A percentile compares a stretch with the other conserved stretches of the same genome.
Conservation (phyloP, 2,797 vertebrate genomes). For the Cyprinella venusta region DNA sequence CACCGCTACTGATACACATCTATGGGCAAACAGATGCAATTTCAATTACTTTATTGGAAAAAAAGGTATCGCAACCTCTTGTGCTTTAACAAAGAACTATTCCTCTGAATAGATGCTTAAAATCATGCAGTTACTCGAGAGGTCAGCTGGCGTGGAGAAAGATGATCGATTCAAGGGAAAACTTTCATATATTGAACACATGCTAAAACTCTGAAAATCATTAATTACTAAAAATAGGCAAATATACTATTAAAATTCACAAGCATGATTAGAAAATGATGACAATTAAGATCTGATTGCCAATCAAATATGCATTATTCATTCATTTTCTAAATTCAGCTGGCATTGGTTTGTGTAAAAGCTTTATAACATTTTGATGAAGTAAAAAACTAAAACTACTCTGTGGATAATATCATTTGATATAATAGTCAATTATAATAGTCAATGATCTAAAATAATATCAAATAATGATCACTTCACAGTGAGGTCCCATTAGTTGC, state of each 20-base stretch:
- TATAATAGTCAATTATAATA: background rate
- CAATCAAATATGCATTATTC: no score
- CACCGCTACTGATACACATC: slow-evolving; percentile 5
- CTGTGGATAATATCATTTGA: background rate
- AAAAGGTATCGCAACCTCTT: background rate
- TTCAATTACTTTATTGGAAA: background rate
- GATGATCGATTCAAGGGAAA: background rate
- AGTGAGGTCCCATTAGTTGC: no score
- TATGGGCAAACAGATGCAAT: background rate
- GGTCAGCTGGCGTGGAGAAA: background rate
- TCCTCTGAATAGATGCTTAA: background rate
- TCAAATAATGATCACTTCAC: background rate
- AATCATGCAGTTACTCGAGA: background rate
- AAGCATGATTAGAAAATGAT: background rate
- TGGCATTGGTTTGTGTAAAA: no score
- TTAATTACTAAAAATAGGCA: background rate
- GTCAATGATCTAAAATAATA: background rate
- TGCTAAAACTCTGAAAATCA: background rate
- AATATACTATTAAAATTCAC: background rate
- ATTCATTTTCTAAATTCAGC: background rate
- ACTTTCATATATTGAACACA: background rate
- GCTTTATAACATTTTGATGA: background rate
- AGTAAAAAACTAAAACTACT: no score
- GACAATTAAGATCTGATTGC: background rate
- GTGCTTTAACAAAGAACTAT: background rate